Percentiles rank a stretch among this genome's conserved stretches.
These are phyloP conservation scores for Sceloporus tristichus DNA, from an alignment of 2,113 vertebrate species.

Conservation along the genomic window DNA sequence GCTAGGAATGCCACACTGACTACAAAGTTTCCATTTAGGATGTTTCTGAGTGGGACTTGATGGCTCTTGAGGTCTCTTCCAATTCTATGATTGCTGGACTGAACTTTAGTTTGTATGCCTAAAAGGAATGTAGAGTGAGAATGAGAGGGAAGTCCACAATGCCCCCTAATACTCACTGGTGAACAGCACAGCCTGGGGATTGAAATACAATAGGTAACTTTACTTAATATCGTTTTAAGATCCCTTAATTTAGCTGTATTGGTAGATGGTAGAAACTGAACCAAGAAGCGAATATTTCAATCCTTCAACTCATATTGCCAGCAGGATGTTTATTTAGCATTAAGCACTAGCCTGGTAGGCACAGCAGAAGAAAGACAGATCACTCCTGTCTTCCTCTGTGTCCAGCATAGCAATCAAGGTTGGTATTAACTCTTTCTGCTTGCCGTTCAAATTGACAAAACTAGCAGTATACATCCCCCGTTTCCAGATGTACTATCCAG, in stretches of 20 bases:
- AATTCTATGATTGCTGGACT: too few relatives aligned
- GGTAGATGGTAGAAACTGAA: neutral
- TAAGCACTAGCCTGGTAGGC: neutral
- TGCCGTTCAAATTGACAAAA: neutral
- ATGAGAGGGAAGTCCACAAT: rapidly evolving
- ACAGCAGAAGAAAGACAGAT: neutral
- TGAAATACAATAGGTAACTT: neutral
- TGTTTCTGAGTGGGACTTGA: neutral
- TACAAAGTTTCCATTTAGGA: neutral
- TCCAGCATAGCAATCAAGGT: neutral
- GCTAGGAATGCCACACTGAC: neutral
- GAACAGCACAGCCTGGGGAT: too few relatives aligned
- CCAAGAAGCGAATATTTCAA: neutral
- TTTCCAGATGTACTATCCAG: neutral
- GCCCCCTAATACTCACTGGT: too few relatives aligned
- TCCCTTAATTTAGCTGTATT: neutral
- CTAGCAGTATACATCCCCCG: neutral
- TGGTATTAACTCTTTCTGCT: too few relatives aligned
- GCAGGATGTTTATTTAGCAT: neutral
- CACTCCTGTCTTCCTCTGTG: neutral
- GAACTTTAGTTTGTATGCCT: too few relatives aligned
- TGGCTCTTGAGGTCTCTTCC: too few relatives aligned
- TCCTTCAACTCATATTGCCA: neutral
- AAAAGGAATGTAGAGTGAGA: neutral
- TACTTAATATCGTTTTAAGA: conserved; percentile 8